Base-by-base conservation (phyloP, 2,797 vertebrate genomes). In the Graptemys geographica region DNA sequence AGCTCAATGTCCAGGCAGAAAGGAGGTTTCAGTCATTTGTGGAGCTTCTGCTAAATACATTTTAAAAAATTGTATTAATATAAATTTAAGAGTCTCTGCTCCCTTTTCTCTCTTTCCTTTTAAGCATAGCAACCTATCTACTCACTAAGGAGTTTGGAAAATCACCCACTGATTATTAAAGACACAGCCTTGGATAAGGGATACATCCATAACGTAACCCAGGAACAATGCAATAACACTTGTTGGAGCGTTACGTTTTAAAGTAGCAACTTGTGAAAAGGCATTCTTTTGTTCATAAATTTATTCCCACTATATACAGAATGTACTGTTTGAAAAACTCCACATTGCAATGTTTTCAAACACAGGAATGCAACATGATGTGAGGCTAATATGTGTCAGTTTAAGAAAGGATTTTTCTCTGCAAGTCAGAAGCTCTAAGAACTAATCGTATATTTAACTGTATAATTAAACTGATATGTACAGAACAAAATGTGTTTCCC, bases 11-110 rank as follows among this genome's bases (percentile, higher is more conserved):
- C 90, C 93, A 57, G 84, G 96, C 91, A 90, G 57, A 49, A 95
- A 86, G 94, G 90, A 92, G 96, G 89, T 94, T 96, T 98, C 91
- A 92, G 89, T 96, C 96, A 97, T 95, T 95, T 93, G 96, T 23
- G 57, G 83, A 83, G 81, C 93, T 95, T 96, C 98, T 98, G 97
- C 94, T 89, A 97, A 98, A 98, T 90, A 98, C 84, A 98, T 95
- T 84, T 84, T 7, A 91, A 89, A 94, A 59, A 87, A 11, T 10
- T 41, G 57, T 86, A 85, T 41, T 72, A 49, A 86, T 96, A 25
- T 41, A 33, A 89, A 59, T 28, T 57, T 62, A 81, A 62, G 72
- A 4, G 69, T 27, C 11, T 95, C 92, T 19, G 44, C 76, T 53
- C 56, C 49, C 25, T 41, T 62, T 92, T 69, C 79, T 94, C 80